Conservation (phyloP, 2,888 invertebrate species). For the Pseudanteris insignis region DNA sequence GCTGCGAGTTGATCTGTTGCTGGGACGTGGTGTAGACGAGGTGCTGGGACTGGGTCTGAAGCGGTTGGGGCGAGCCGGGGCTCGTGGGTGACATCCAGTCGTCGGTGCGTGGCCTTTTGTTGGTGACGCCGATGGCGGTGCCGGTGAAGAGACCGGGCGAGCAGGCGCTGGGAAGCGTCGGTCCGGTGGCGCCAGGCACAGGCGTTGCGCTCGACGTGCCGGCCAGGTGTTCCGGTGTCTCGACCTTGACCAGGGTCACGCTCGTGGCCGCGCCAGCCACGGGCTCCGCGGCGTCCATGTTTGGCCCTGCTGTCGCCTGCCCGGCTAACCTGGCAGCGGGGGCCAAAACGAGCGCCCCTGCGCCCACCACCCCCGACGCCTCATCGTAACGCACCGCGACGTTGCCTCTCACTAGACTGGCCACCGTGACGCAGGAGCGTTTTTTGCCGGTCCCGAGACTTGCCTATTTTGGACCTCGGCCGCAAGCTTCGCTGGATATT, state of each 20-base stretch:
- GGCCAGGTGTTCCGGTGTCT: conserved; percentile 68
- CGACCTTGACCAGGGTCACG: conserved; percentile 61
- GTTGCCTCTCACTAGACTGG: conserved; percentile 63
- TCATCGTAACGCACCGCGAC: conserved; percentile 65
- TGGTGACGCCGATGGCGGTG: conserved; percentile 57
- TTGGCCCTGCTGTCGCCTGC: conserved; percentile 36
- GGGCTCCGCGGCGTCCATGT: conserved; percentile 51
- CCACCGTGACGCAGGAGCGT: conserved; percentile 57
- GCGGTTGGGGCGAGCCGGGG: conserved; percentile 66
- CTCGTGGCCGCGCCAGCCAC: conserved; percentile 42
- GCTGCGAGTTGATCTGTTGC: conserved; percentile 53
- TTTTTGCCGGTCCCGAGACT: conserved; percentile 31
- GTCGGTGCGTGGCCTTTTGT: conserved; percentile 70
- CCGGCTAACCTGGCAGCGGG: conserved; percentile 66
- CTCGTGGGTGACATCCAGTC: conserved; percentile 75
- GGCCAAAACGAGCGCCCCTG: conserved; percentile 62
- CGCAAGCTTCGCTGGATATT: neutral
- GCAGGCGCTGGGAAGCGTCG: conserved; percentile 3
- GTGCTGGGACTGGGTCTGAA: conserved; percentile 67
- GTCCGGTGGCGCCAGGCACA: conserved; percentile 46
- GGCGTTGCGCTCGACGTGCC: conserved; percentile 60
- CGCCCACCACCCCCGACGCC: conserved; percentile 69
- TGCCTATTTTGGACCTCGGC: conserved; percentile 23
- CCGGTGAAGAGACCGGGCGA: conserved; percentile 51
- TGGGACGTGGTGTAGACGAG: conserved; percentile 68